These are phyloP conservation scores for Callocephalon fimbriatum DNA, from an alignment of 2,113 vertebrate genomes.

Conservation along the genomic window DNA sequence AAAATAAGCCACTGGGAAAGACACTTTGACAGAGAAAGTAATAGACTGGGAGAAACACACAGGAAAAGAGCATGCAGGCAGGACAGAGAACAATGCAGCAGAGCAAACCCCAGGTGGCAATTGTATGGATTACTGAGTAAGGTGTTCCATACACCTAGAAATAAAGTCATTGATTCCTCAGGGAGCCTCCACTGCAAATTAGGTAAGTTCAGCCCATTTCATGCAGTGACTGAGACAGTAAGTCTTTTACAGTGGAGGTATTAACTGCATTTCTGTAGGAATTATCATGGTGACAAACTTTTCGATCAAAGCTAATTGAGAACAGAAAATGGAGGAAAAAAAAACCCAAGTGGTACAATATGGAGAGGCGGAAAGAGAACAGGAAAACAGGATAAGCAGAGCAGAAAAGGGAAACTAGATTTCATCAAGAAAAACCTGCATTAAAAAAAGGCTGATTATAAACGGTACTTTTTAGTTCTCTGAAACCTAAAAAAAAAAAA, in stretches of 20 bases:
- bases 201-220: neutral
- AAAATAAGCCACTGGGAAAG: neutral
- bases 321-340: neutral
- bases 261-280: neutral
- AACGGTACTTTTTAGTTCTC: neutral
- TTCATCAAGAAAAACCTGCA: neutral
- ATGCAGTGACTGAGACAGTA: neutral
- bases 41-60: neutral
- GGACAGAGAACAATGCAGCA: neutral
- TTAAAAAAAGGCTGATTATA: neutral
- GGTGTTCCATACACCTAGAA: neutral
- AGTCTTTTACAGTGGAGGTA: neutral
- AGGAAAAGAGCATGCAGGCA: neutral
- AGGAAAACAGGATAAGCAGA: neutral
- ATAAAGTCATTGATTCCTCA: neutral
- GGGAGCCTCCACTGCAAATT: neutral
- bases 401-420: neutral
- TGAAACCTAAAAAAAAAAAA: neutral
- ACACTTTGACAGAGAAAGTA: neutral
- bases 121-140: neutral
- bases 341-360: neutral
- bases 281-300: neutral
- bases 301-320: neutral
- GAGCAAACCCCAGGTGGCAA: neutral
- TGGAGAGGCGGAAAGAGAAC: neutral